A percentile compares a stretch with the other conserved stretches of the same genome.
phyloP scores from a whole-genome alignment of 2,888 invertebrate genomes.

The Drosophila quinaria region DNA sequence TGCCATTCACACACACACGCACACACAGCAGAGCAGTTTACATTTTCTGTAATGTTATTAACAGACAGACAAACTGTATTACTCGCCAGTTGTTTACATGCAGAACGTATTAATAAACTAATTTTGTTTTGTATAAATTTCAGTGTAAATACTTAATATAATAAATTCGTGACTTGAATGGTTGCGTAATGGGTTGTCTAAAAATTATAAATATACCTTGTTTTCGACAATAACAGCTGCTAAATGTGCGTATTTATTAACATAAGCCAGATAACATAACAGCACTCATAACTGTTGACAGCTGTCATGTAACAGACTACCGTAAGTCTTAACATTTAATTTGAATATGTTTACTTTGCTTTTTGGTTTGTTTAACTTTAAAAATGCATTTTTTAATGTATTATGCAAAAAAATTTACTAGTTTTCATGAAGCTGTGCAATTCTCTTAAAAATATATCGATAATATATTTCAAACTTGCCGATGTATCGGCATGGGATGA shows the following conservation, averaged over 20 bases:
- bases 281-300: background rate
- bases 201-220: background rate
- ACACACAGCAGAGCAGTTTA: background rate
- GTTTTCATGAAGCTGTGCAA: background rate
- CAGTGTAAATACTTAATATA: background rate
- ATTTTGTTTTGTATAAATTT: background rate
- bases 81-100: background rate
- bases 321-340: conserved; percentile 7
- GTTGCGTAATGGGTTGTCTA: background rate
- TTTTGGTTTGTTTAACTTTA: background rate
- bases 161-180: background rate
- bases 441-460: conserved; percentile 23
- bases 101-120: background rate
- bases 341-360: background rate
- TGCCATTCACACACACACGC: conserved; percentile 3
- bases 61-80: background rate
- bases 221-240: background rate
- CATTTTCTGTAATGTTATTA: conserved; percentile 20
- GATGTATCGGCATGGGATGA: conserved; percentile 22
- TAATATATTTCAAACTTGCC: background rate
- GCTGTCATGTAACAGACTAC: conserved; percentile 12
- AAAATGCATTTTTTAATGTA: background rate
- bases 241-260: background rate
- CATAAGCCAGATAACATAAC: background rate
- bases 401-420: background rate